These are phyloP conservation scores for Stenoptilia bipunctidactyla DNA, from an alignment of 2,888 invertebrate species.

Conservation along the genomic window DNA sequence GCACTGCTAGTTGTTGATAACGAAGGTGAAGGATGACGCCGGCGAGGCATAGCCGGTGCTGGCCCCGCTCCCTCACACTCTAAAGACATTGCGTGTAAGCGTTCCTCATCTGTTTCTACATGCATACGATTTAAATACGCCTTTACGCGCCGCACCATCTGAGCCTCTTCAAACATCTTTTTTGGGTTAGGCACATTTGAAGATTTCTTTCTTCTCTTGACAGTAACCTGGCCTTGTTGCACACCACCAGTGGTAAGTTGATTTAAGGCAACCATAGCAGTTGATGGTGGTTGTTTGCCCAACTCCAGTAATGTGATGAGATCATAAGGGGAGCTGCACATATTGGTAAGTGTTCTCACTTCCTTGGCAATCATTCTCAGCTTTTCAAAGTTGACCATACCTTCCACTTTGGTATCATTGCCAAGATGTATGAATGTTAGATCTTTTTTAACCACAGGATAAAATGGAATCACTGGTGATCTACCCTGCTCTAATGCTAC, in stretches of 20 bases:
- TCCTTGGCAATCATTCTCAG: constrained; percentile 98
- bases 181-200: constrained; percentile 94
- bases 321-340: constrained; percentile 96
- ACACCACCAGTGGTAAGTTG: constrained; percentile 84
- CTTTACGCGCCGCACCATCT: constrained; percentile 97
- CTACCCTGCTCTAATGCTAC: constrained; percentile 91
- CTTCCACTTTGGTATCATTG: constrained; percentile 91
- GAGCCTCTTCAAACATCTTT: constrained; percentile 99
- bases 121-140: constrained; percentile 94
- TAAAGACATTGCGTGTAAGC: constrained; percentile 88
- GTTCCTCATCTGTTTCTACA: constrained; percentile 92
- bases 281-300: constrained; percentile 88
- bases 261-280: constrained; percentile 89
- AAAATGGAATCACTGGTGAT: constrained; percentile 88
- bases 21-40: constrained; percentile 93
- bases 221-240: constrained; percentile 83
- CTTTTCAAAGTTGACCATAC: constrained; percentile 97
- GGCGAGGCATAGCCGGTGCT: constrained; percentile 75
- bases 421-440: constrained; percentile 98
- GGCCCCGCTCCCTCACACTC: constrained; percentile 87
- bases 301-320: constrained; percentile 86
- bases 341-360: constrained; percentile 88
- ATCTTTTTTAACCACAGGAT: constrained; percentile 94
- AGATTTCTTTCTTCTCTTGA: constrained; percentile 90
- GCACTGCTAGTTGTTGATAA: constrained; percentile 93